Evolutionary conservation across 53 echinoderm and acorn worm species (phyloP).

Genomic region (Paelopatides confundens): DNA sequence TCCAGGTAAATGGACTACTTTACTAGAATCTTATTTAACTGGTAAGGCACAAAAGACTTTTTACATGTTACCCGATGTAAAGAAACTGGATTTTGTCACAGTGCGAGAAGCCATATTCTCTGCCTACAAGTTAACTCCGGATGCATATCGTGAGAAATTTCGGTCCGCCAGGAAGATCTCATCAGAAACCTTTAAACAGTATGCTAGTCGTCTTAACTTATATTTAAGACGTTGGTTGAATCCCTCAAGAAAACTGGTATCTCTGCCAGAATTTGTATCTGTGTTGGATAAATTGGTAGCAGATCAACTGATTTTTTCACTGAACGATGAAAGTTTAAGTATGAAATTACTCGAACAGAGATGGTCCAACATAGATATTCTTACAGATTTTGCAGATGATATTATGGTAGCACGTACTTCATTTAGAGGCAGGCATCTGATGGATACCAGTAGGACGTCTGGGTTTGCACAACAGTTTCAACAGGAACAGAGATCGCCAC

Average conservation of each 20-base stretch:
- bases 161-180: not conserved
- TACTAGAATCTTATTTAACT: constrained; percentile 62
- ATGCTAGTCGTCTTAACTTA: not conserved
- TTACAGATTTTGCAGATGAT: not conserved
- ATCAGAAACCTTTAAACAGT: not conserved
- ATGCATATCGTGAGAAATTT: constrained; percentile 8
- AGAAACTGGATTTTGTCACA: constrained; percentile 38
- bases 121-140: constrained; percentile 50
- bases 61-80: constrained; percentile 39
- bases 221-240: not conserved
- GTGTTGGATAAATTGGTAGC: not conserved
- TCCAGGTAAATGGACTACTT: not conserved
- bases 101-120: constrained; percentile 48
- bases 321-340: not conserved
- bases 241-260: not conserved
- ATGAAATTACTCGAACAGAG: not conserved
- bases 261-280: not conserved
- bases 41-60: constrained; percentile 67
- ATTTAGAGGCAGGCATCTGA: too few species aligned
- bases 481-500: too few species aligned
- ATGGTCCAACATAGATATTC: not conserved
- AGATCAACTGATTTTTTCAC: not conserved
- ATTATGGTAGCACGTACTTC: not conserved
- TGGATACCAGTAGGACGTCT: too few species aligned
- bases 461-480: too few species aligned